Evolutionary conservation across 2,888 invertebrate species (phyloP), one percentile per base, ranked within the genome.

Genomic region (Ormyrus labotus): DNA sequence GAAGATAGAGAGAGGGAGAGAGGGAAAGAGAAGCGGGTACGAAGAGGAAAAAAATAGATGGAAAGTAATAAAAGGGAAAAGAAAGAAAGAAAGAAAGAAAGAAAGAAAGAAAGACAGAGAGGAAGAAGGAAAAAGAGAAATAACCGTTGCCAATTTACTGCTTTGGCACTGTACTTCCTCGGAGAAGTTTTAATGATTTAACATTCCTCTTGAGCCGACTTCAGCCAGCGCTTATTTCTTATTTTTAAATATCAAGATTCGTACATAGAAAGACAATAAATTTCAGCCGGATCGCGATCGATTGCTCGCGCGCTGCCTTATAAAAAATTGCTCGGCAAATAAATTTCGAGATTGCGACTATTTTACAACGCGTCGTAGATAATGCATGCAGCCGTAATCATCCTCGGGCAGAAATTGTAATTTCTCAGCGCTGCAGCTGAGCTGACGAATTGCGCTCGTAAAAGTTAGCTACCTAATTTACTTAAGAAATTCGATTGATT

Each of bases 161-260:
- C 79, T 79, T 58, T 51, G 71, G 65, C 71, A 53, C 73, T 78
- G 69, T 53, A 81, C 71, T 81, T 78, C 70, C 48, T 76, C 75
- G 19, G 47, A 45, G 78, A 80, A 81, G 78, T 78, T 80, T 80
- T 74, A 78, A 81, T 78, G 78, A 74, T 81, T 81, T 81, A 81
- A 81, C 78, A 78, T 78, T 73, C 74, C 73, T 70, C 45, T 70
- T 73, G 71, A 47, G 58, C 78, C 64, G 61, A 70, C 71, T 55
- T 70, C 10, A 51, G 45, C 48, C 55, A 55, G 50, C 11, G 55
- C 53, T 76, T 11, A 47, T 67, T 53, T 60, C 4, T 34, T 34
- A 34, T 75, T 61, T 69, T 69, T 10, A 58, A 50, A 78, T 69
- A 19, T 64, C 68, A 45, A 53, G 50, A 48, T 63, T 50, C 45